Percentiles rank a stretch among this genome's conserved stretches.
phyloP scores from a whole-genome alignment of 2,113 vertebrate species.

The Leptobrachium ailaonicum region DNA sequence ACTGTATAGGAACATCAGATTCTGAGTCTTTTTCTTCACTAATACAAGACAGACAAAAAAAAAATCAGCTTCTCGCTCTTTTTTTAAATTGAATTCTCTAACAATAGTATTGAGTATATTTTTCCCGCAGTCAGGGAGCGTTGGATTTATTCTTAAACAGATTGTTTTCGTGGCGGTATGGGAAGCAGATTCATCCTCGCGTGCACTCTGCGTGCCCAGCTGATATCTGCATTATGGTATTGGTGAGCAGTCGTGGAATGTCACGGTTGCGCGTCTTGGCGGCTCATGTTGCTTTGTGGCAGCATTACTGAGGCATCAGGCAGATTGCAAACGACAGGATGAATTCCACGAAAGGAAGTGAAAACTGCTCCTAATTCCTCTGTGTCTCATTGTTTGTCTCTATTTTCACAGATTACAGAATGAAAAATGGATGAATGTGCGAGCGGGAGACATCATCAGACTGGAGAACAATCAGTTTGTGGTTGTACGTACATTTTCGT shows the following conservation, averaged over 20 bases:
- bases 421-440: constrained; percentile 72
- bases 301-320: constrained; percentile 25
- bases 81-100: background rate
- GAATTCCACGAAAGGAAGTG: constrained; percentile 37
- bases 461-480: constrained; percentile 76
- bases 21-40: too few species aligned
- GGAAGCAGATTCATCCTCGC: constrained; percentile 31
- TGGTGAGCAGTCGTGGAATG: constrained; percentile 16
- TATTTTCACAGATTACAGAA: constrained; percentile 59
- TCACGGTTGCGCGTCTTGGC: constrained; percentile 16
- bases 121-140: background rate
- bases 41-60: background rate
- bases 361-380: background rate
- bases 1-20: too few species aligned
- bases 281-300: constrained; percentile 16
- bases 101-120: background rate
- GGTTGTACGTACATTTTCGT: constrained; percentile 65
- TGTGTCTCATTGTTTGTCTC: background rate
- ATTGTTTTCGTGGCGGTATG: constrained; percentile 22
- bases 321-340: constrained; percentile 35
- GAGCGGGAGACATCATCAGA: constrained; percentile 69
- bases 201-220: constrained; percentile 32
- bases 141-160: constrained; percentile 32
- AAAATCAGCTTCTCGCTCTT: background rate
- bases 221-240: constrained; percentile 13